Conservation (phyloP, 2,797 vertebrate species). For the Trachops cirrhosus region DNA sequence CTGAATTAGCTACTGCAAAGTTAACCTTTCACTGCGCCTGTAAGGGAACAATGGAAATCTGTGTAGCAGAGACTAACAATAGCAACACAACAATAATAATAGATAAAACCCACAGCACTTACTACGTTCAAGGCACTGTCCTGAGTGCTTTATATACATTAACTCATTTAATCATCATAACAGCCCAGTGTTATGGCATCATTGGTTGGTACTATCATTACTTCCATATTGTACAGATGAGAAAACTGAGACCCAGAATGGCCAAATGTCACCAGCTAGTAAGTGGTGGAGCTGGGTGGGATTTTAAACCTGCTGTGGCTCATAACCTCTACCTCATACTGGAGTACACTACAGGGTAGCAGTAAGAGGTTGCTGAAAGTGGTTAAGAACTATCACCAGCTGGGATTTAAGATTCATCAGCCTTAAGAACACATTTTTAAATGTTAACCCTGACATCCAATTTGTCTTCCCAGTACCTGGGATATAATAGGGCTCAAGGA, state of each 20-base stretch:
- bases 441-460: not conserved
- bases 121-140: not conserved
- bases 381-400: not conserved
- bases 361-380: conserved; percentile 12
- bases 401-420: not conserved
- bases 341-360: not conserved
- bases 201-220: not conserved
- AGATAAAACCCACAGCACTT: not conserved
- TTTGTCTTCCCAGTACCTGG: not conserved
- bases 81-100: not conserved
- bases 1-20: not conserved
- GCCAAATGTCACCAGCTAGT: not conserved
- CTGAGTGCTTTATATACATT: not conserved
- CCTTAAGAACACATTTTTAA: conserved; percentile 1
- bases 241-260: not conserved
- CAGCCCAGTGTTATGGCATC: not conserved
- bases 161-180: not conserved
- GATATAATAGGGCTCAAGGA: not conserved
- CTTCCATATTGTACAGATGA: not conserved
- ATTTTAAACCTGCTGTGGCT: not conserved
- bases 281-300: not conserved
- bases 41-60: not conserved
- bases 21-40: not conserved
- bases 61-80: not conserved
- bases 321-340: not conserved